phyloP scores from a whole-genome alignment of 2,888 invertebrate genomes.

The Biston stratarius region DNA sequence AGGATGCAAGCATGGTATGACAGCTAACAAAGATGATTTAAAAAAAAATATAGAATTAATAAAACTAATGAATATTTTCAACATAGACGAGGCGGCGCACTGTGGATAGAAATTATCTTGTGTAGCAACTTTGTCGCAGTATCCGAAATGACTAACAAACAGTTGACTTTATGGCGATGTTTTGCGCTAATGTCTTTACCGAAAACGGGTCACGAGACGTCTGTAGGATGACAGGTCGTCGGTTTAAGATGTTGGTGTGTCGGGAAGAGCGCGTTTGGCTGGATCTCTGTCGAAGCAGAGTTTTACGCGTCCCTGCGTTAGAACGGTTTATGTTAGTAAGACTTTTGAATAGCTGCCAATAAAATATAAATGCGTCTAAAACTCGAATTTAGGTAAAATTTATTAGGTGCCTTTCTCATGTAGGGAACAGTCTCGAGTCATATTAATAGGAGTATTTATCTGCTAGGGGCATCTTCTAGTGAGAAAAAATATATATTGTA shows the following conservation, averaged over 20 bases:
- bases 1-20: too few species aligned
- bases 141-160: too few species aligned
- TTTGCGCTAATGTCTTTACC: neutral
- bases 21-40: too few species aligned
- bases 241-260: constrained; percentile 9
- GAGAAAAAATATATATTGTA: too few species aligned
- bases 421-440: neutral
- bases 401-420: neutral
- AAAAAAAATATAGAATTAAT: too few species aligned
- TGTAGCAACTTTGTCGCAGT: too few species aligned
- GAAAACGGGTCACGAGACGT: neutral
- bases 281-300: constrained; percentile 14
- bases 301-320: constrained; percentile 23
- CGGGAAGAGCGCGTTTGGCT: constrained; percentile 20
- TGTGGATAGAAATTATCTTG: too few species aligned
- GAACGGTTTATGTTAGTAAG: constrained; percentile 13
- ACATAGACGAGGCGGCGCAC: too few species aligned
- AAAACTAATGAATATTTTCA: too few species aligned
- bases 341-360: constrained; percentile 17
- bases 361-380: constrained; percentile 5
- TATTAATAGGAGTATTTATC: neutral
- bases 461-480: neutral
- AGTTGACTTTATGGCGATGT: too few species aligned
- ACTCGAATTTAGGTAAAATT: neutral
- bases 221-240: neutral